Percentiles rank a stretch among this genome's conserved stretches.
Evolutionary conservation across 2,113 vertebrate genomes (phyloP).

Genomic region (Diglossa brunneiventris): DNA sequence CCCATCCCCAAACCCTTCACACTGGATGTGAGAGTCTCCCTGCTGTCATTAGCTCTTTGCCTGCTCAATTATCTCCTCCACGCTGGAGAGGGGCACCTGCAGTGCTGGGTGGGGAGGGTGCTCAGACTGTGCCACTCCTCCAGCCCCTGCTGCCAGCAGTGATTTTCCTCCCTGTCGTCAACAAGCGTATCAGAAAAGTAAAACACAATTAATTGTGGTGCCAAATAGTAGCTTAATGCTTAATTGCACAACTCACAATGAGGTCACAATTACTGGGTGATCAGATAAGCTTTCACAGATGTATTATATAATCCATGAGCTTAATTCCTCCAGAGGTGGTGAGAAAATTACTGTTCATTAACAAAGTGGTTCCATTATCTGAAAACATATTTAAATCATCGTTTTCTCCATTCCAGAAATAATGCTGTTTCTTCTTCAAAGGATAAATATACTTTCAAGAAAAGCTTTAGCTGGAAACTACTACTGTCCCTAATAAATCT

Average conservation of each 20-base stretch:
- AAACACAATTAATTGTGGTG: constrained; percentile 67
- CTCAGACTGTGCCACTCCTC: neutral
- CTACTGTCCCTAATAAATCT: neutral
- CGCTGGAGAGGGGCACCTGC: constrained; percentile 37
- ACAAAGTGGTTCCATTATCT: constrained; percentile 56
- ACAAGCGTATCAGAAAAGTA: constrained; percentile 49
- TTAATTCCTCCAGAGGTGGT: constrained; percentile 69
- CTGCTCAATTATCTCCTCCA: constrained; percentile 16
- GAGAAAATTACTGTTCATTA: constrained; percentile 68
- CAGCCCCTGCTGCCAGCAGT: neutral
- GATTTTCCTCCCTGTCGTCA: constrained; percentile 29
- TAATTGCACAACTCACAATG: constrained; percentile 65
- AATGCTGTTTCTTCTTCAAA: constrained; percentile 7
- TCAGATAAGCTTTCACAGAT: constrained; percentile 72
- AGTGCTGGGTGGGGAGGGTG: neutral
- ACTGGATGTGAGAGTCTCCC: neutral
- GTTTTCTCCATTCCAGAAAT: constrained; percentile 8
- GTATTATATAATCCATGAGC: constrained; percentile 54
- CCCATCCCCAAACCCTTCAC: neutral
- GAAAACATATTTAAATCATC: constrained; percentile 46
- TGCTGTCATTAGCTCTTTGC: constrained; percentile 30
- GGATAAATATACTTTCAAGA: neutral
- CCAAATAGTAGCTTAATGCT: constrained; percentile 57
- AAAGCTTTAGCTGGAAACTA: neutral
- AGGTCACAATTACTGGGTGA: constrained; percentile 70